Evolutionary conservation across 1,140 invertebrate species (phyloP).

Genomic region (Thalassaphorura encarpata): DNA sequence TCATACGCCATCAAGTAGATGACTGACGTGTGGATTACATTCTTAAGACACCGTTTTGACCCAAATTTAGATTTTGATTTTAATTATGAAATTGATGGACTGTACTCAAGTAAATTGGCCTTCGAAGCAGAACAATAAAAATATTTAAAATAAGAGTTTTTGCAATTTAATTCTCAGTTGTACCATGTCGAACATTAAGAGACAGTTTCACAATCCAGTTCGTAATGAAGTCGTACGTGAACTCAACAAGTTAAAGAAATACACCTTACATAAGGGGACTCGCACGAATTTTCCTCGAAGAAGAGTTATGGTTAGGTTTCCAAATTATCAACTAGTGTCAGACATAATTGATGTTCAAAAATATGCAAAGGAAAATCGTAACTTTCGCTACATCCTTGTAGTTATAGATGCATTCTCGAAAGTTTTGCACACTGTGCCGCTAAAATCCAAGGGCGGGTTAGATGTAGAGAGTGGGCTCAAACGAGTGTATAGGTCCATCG

Average conservation of each 20-base stretch:
- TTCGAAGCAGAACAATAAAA: too few relatives aligned
- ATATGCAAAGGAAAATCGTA: neutral
- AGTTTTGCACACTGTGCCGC: neutral
- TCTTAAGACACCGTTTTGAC: too few relatives aligned
- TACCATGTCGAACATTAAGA: neutral
- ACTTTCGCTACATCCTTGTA: neutral
- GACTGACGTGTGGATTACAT: too few relatives aligned
- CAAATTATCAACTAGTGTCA: neutral
- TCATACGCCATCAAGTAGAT: too few relatives aligned
- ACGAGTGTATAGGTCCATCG: neutral
- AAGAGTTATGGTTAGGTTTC: neutral
- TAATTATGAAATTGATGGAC: too few relatives aligned
- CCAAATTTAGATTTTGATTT: too few relatives aligned
- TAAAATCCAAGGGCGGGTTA: slow-evolving; percentile 6
- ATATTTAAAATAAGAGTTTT: too few relatives aligned
- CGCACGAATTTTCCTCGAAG: slow-evolving; percentile 3
- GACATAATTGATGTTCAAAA: slow-evolving; percentile 8
- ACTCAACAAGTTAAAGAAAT: neutral
- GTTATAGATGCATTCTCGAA: slow-evolving; percentile 11
- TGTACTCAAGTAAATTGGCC: too few relatives aligned
- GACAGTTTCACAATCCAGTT: neutral
- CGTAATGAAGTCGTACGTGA: neutral
- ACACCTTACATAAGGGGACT: neutral
- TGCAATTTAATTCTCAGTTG: too few relatives aligned
- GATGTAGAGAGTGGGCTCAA: slow-evolving; percentile 1